These are phyloP conservation scores for Oplegnathus fasciatus DNA, from an alignment of 2,113 vertebrate species.

Conservation along the genomic window DNA sequence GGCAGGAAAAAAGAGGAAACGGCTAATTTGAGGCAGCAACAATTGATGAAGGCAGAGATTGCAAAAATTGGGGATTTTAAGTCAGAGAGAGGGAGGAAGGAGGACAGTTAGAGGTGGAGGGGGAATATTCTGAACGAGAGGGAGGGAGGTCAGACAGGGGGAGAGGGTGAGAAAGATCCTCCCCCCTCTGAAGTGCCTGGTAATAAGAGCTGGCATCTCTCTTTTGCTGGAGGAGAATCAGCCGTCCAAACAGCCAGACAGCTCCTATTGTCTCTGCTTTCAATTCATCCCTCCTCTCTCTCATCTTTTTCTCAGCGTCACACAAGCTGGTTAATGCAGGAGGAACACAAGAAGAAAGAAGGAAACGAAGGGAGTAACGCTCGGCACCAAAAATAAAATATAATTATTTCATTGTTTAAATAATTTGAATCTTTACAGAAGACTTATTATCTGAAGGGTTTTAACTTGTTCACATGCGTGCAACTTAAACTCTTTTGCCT, in stretches of 20 bases:
- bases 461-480: background rate
- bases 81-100: background rate
- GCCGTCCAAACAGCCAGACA: constrained; percentile 35
- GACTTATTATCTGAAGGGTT: background rate
- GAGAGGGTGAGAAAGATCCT: constrained; percentile 27
- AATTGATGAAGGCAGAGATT: background rate
- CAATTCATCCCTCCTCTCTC: constrained; percentile 15
- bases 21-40: background rate
- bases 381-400: background rate
- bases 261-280: constrained; percentile 53
- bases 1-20: background rate
- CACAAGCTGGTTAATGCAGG: background rate
- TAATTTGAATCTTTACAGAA: background rate
- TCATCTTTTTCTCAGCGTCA: constrained; percentile 26
- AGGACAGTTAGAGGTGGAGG: background rate
- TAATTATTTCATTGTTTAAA: background rate
- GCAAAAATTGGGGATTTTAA: background rate
- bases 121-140: background rate
- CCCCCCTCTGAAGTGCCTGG: constrained; percentile 40
- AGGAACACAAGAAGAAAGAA: background rate
- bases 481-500: background rate
- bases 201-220: constrained; percentile 48
- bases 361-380: background rate
- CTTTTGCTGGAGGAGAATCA: constrained; percentile 42
- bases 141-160: constrained; percentile 2